Evolutionary conservation across 2,888 invertebrate species (phyloP).

Genomic region (Diabrotica balteata): DNA sequence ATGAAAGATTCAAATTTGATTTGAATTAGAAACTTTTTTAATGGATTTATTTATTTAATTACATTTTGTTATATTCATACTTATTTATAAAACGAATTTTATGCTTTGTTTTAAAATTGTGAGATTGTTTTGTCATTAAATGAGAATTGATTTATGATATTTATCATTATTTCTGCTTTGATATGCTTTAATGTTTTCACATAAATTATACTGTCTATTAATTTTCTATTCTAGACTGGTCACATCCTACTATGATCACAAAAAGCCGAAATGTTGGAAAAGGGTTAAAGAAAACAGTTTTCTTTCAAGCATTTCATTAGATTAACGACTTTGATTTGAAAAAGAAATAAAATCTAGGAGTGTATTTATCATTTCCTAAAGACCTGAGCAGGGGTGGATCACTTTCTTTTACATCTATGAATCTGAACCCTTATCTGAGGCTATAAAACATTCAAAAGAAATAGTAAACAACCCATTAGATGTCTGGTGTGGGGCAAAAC

Average conservation of each 20-base stretch:
- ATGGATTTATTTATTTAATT: too few relatives aligned
- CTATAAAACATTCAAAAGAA: constrained; percentile 34
- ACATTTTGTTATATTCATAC: too few relatives aligned
- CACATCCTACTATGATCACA: background rate
- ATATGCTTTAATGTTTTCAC: background rate
- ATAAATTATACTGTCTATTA: background rate
- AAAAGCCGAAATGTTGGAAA: background rate
- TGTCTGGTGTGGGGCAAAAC: constrained; percentile 26
- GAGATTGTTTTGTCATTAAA: background rate
- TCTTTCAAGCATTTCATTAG: background rate
- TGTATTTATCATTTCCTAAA: constrained; percentile 27
- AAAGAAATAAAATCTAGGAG: constrained; percentile 22
- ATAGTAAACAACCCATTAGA: constrained; percentile 37
- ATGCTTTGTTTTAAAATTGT: too few relatives aligned
- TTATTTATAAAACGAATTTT: too few relatives aligned
- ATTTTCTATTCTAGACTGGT: background rate
- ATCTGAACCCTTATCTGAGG: constrained; percentile 31
- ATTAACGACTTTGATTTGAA: constrained; percentile 10
- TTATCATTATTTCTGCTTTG: background rate
- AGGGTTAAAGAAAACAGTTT: background rate
- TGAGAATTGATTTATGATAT: background rate
- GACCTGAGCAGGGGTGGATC: constrained; percentile 28
- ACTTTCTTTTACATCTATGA: constrained; percentile 27
- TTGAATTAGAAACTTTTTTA: too few relatives aligned
- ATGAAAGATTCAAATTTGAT: too few relatives aligned